Evolutionary conservation across 2,888 invertebrate genomes (phyloP), one percentile per base, ranked within the genome.

Genomic region (Aspidapion aeneum): DNA sequence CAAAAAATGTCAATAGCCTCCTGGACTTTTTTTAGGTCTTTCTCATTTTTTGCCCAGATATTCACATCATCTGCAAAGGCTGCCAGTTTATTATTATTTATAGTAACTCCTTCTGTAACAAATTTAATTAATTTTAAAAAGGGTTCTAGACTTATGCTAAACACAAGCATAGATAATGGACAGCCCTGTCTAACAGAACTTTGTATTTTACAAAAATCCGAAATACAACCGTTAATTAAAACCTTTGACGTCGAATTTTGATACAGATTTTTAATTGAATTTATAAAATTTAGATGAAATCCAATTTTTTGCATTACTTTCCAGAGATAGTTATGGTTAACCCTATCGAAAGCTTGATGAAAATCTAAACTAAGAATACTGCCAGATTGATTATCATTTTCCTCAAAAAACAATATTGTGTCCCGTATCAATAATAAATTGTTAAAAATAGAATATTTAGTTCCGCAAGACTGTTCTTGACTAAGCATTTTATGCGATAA

Each of bases 131-230:
- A 19, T 12, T 56, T 19, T 7, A 56, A 18, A 56, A 21, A 56
- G 19, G 56, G 21, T 56, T 56, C 56, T 9, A 56, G 18, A 19
- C 56, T 21, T 12, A 52, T 52, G 18, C 18, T 52, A 52, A 52
- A 52, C n/a, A 52, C 3, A 3, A 52, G 9, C 54, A 52, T 52
- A 7, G 54, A 52, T 52, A 52, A 18, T 7, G 54, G 60, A 18
- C 60, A 60, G 19, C 60, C 60, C 18, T 54, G 60, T 9, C 55
- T n/a, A 18, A 60, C 55, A 21, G 55, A 57, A 60, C 5, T 52
- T 52, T 52, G 5, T 7, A 52, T 16, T 17, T 17, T 17, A 52
- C 3, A 52, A 7, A 7, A 3, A 17, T 16, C n/a, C 7, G 54
- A 52, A 18, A 52, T 18, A 9, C 17, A 18, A 7, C 54, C 54